These are phyloP conservation scores for Montipora sp. DNA, from an alignment of 64 coral and sea anemone genomes.

Conservation along the genomic window DNA sequence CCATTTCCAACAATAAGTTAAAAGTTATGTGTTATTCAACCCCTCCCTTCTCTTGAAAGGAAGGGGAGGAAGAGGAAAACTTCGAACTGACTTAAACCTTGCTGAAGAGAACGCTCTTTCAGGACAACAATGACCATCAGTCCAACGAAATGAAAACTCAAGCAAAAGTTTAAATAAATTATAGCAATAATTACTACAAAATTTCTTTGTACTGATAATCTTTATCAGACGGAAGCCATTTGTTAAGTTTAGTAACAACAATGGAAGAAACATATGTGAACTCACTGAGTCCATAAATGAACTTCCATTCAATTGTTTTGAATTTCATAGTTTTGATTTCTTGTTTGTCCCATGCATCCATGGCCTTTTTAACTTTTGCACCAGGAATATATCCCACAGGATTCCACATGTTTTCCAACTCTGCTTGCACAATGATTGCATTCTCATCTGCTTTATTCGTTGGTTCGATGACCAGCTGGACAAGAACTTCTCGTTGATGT, in stretches of 20 bases:
- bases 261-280: slow-evolving; percentile 59
- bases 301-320: slow-evolving; percentile 27
- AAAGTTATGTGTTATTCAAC: too few relatives aligned
- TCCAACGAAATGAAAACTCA: too few relatives aligned
- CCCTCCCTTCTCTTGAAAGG: too few relatives aligned
- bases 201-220: too few relatives aligned
- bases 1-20: too few relatives aligned
- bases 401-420: slow-evolving; percentile 15
- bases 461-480: slow-evolving; percentile 23
- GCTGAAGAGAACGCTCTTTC: too few relatives aligned
- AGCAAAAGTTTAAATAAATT: too few relatives aligned
- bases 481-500: slow-evolving; percentile 16
- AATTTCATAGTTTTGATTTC: slow-evolving; percentile 51
- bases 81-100: too few relatives aligned
- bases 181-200: too few relatives aligned
- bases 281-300: slow-evolving; percentile 25
- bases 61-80: too few relatives aligned
- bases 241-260: background rate
- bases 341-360: slow-evolving; percentile 23
- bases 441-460: slow-evolving; percentile 64
- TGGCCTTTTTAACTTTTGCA: slow-evolving; percentile 49
- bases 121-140: too few relatives aligned
- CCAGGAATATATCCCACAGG: slow-evolving; percentile 59
- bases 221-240: too few relatives aligned
- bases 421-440: slow-evolving; percentile 60